Percentiles rank a stretch among this genome's conserved stretches.
These are phyloP conservation scores for Drymodes brunneopygia DNA, from an alignment of 2,113 vertebrate genomes.

Conservation along the genomic window DNA sequence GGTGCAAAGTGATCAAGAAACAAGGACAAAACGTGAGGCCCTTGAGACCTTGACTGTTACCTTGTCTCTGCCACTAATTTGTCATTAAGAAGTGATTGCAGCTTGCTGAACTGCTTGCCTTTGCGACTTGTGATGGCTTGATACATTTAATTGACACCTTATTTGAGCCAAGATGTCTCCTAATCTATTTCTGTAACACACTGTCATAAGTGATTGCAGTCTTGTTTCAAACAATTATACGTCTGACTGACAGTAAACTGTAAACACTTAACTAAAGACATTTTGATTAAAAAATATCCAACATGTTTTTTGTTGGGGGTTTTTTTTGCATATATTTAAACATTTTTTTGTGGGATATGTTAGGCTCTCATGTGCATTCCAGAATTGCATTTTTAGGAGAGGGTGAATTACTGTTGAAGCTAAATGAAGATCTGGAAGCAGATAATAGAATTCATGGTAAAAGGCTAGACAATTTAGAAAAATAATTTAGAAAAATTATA, in stretches of 20 bases:
- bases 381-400: not conserved
- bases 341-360: not conserved
- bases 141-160: not conserved
- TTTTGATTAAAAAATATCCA: not conserved
- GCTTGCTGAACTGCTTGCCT: not conserved
- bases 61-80: not conserved
- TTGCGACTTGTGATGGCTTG: not conserved
- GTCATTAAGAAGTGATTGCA: not conserved
- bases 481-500: not conserved
- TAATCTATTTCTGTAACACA: not conserved
- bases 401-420: not conserved
- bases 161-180: not conserved
- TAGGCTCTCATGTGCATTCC: not conserved
- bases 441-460: not conserved
- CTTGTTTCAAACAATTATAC: not conserved
- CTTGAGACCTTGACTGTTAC: not conserved
- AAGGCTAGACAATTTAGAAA: not conserved
- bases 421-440: not conserved
- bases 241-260: not conserved
- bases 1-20: not conserved
- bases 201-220: not conserved
- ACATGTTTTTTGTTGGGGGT: not conserved
- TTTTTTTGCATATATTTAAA: not conserved
- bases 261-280: not conserved
- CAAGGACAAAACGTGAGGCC: not conserved